Evolutionary conservation across 2,113 vertebrate species (phyloP), one percentile per base, ranked within the genome.

Genomic region (Monarcha castaneiventris): DNA sequence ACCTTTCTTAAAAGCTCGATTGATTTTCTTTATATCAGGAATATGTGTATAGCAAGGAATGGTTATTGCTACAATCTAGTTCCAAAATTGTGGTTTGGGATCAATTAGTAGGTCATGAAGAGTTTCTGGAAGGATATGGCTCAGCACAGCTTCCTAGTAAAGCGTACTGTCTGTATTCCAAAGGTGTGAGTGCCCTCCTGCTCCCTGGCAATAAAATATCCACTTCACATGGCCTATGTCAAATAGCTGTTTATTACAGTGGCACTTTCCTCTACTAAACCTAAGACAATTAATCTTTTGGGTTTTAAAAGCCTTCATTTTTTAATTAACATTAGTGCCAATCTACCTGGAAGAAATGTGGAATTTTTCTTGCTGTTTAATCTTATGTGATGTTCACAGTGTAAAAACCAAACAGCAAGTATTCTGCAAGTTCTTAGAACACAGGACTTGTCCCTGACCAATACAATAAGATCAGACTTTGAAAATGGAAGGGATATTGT

Each of bases 1-100:
- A 96, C 78, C 89, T 97, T 97, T 88, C 80, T 95, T 96, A 94
- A 97, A 94, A 93, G 90, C 54, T 76, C n/a, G 46, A 91, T 94
- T 94, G 97, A 88, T 97, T 97, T 84, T 94, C 84, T 95, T 87
- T 77, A 75, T 94, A 91, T 94, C 75, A 90, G 71, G 69, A 87
- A 93, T 80, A 76, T 83, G 61, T 77, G 84, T 43, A 80, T 44
- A 71, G 84, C 39, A 90, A 83, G 74, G 84, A 92, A 91, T 49
- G 44, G 51, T 85, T 93, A 95, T 91, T 94, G 72, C 92, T 83
- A 83, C 44, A 63, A 63, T 80, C 56, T 68, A 52, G 49, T 71
- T 95, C 89, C 87, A 92, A 87, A 94, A 89, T 10, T 85, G 72
- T 80, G 66, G 71, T 92, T 92, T 93, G 81, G 55, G 52, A 93